Percentiles rank a stretch among this genome's conserved stretches.
Conservation (phyloP, 2,113 vertebrate genomes). For the Rafetus swinhoei region DNA sequence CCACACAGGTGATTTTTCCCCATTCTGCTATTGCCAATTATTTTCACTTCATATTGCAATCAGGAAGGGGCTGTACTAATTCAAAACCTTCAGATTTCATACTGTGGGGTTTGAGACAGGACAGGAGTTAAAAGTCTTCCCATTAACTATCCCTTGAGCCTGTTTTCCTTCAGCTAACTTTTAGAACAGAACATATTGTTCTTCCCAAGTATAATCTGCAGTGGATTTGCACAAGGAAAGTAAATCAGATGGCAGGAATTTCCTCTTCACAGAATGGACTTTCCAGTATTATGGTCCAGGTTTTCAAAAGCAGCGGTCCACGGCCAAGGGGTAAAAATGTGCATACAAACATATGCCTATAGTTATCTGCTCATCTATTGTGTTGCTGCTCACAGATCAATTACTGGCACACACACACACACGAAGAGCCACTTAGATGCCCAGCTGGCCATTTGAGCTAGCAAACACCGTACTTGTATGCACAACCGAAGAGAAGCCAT, state of each 20-base stretch:
- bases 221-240: not conserved
- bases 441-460: not conserved
- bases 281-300: not conserved
- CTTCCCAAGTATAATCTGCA: not conserved
- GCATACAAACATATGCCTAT: not conserved
- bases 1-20: no score
- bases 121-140: not conserved
- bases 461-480: not conserved
- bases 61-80: not conserved
- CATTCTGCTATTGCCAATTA: not conserved
- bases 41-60: not conserved
- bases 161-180: not conserved
- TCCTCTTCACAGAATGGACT: not conserved
- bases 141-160: not conserved
- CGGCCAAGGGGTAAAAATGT: not conserved
- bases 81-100: not conserved
- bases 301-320: not conserved
- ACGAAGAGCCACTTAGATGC: not conserved
- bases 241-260: not conserved
- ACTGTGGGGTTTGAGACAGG: not conserved
- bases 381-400: not conserved
- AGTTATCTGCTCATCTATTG: not conserved
- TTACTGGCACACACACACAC: not conserved
- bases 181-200: not conserved
- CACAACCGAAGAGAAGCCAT: not conserved